Base-by-base conservation (phyloP, 2,797 vertebrate species). In the Meda fulgida region DNA sequence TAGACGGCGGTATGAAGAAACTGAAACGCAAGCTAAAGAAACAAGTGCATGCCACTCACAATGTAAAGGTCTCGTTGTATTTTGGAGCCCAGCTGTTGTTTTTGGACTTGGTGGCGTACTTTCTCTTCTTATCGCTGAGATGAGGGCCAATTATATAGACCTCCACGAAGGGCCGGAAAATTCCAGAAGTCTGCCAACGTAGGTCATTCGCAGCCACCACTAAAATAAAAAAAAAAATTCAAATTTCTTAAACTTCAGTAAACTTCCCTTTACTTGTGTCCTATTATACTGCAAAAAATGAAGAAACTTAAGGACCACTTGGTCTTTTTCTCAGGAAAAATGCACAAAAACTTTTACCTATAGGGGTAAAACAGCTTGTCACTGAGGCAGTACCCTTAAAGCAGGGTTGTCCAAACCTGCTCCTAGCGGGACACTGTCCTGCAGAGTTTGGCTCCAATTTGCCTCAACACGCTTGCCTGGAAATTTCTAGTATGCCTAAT, bases 41-140 rank as follows among this genome's bases (percentile, higher is more conserved):
- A 7, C 8, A 67, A 80, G 7, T 8, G 16, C 5, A 36, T 48
- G 13, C 46, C 29, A 97, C 98, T 98, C 90, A 99, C 98, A 99
- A 99, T 85, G 97, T 96, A 92, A 99, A 97, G 77, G 97, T 99
- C 92, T 99, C 98, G 0, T 98, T 99, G 94, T 98, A 99, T 92
- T 99, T 99, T 51, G 98, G 98, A 67, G 98, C 97, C 97, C 98
- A 99, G 92, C 98, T 99, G 94, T 99, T 99, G 93, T 99, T 99
- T 93, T 99, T 99, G 1, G 98, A 99, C 92, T 99, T 99, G 82
- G 98, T 99, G 78, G 97, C 97, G 0, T 98, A 98, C 90, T 99
- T 99, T 92, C 98, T 97, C 90, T 98, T 99, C 94, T 98, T 99
- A 94, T 99, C 98, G 0, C 97, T 99, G 90, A 99, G 96, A 88